Conservation (phyloP, 2,888 invertebrate species). For the Andrena praecox region DNA sequence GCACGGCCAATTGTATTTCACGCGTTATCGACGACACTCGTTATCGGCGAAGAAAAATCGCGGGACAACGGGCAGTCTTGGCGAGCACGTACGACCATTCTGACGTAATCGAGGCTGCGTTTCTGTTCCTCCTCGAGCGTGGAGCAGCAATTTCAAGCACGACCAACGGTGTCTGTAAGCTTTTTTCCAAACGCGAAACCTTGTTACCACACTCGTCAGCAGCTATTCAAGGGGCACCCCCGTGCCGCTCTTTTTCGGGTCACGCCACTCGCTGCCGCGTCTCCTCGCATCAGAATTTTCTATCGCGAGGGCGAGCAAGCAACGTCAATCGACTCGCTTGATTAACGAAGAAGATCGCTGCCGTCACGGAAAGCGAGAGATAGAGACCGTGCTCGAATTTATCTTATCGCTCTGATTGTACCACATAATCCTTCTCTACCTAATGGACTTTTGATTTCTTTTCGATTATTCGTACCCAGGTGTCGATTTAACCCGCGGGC, state of each 20-base stretch:
- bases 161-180: conserved; percentile 2
- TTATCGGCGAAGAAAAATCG: conserved; percentile 1
- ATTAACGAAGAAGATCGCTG: not conserved
- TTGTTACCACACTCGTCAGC: conserved; percentile 44
- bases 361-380: not conserved
- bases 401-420: not conserved
- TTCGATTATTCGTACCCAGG: not conserved
- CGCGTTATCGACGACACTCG: conserved; percentile 1
- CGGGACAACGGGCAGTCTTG: not conserved
- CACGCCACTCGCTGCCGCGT: not conserved
- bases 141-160: not conserved
- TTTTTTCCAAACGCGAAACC: conserved; percentile 26
- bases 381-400: not conserved
- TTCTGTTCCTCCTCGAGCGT: not conserved
- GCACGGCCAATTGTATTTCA: not conserved
- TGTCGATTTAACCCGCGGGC: not conserved
- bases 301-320: not conserved
- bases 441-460: not conserved
- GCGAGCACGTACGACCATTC: not conserved
- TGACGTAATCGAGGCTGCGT: not conserved
- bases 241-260: conserved; percentile 9
- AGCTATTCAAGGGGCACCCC: conserved; percentile 28
- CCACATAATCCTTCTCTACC: not conserved
- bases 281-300: conserved; percentile 22
- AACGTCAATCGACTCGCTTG: not conserved